A percentile compares a stretch with the other conserved stretches of the same genome.
These are phyloP conservation scores for human DNA, from an alignment of 2,113 vertebrate species.

Conservation along the genomic window DNA sequence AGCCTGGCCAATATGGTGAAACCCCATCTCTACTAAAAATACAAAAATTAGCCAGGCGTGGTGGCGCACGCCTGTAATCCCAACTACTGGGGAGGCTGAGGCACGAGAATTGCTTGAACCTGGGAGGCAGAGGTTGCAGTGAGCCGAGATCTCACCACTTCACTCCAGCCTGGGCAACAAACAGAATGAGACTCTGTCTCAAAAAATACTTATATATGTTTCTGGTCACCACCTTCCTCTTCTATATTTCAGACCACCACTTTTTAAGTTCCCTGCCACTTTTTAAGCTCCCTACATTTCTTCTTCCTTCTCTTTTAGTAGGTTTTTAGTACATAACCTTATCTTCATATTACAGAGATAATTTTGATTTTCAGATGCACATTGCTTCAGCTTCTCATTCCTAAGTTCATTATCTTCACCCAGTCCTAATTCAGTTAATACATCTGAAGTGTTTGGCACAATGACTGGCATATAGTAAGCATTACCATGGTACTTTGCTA, in stretches of 20 bases:
- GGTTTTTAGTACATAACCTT: neutral
- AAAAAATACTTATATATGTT: neutral
- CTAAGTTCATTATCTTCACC: neutral
- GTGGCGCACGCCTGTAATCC: too few species aligned
- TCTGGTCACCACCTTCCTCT: neutral
- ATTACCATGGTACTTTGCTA: neutral
- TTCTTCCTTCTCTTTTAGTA: neutral
- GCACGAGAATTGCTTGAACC: too few species aligned
- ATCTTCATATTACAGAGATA: neutral
- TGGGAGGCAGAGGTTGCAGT: too few species aligned
- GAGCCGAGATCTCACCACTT: too few species aligned
- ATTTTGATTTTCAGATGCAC: conserved; percentile 45
- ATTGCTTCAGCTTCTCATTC: conserved; percentile 34
- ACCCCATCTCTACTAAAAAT: too few species aligned
- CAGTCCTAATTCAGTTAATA: neutral
- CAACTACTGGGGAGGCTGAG: too few species aligned
- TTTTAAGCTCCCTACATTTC: neutral
- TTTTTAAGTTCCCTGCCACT: neutral
- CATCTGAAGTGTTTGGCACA: neutral
- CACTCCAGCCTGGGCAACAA: too few species aligned
- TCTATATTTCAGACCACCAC: neutral
- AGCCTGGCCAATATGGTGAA: too few species aligned
- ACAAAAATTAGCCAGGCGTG: too few species aligned
- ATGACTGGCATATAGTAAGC: neutral
- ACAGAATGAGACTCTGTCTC: too few species aligned